These are phyloP conservation scores for Fistularia commersonii DNA, from an alignment of 2,797 vertebrate genomes.

Conservation along the genomic window DNA sequence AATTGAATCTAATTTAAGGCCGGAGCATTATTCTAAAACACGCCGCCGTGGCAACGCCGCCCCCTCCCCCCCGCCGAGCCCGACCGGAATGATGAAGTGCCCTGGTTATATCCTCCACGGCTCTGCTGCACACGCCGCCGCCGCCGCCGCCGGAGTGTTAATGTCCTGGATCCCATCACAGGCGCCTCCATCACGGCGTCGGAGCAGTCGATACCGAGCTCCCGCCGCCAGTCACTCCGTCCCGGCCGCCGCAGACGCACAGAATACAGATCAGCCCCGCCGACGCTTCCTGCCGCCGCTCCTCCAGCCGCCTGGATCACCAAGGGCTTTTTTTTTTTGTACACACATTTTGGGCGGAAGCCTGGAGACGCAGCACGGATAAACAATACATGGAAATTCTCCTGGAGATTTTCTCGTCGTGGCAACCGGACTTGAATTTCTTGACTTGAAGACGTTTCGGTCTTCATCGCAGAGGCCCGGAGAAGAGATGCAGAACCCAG, in stretches of 20 bases:
- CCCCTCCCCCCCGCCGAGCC: slow-evolving; percentile 57
- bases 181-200: slow-evolving; percentile 70
- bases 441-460: no score
- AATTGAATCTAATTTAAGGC: slow-evolving; percentile 72
- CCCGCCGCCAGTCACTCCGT: slow-evolving; percentile 69
- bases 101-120: slow-evolving; percentile 55
- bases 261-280: slow-evolving; percentile 63
- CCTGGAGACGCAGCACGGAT: no score
- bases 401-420: no score
- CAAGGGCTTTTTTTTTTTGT: no score
- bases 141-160: slow-evolving; percentile 60
- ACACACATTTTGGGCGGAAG: no score
- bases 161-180: slow-evolving; percentile 70
- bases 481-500: no score
- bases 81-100: slow-evolving; percentile 64
- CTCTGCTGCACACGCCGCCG: slow-evolving; percentile 59
- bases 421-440: no score
- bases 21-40: slow-evolving; percentile 67
- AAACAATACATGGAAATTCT: no score
- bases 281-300: slow-evolving; percentile 44
- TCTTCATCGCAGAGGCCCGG: no score
- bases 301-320: no score
- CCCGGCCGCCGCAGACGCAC: slow-evolving; percentile 55
- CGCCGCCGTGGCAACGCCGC: slow-evolving; percentile 26
- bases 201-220: slow-evolving; percentile 70